Percentiles rank a stretch among this genome's conserved stretches.
Evolutionary conservation across 1,140 invertebrate genomes (phyloP).

Genomic region (Meloidogyne hapla): DNA sequence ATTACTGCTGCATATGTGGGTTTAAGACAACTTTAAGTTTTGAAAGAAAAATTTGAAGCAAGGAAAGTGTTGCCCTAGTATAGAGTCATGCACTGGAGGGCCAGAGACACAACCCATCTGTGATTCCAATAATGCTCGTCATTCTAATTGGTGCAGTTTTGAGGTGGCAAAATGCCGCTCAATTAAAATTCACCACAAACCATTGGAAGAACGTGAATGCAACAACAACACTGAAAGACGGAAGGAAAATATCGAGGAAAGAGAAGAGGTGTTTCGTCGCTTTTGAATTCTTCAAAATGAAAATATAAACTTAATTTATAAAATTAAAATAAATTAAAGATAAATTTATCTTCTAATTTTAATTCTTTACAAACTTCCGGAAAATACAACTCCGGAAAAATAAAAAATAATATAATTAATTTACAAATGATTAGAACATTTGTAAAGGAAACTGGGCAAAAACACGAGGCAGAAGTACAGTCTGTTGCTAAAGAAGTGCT

Average conservation of each 20-base stretch:
- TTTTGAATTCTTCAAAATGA: not conserved
- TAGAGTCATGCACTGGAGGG: slow-evolving; percentile 40
- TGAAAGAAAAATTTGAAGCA: too few relatives aligned
- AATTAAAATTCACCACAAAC: slow-evolving; percentile 36
- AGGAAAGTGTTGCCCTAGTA: slow-evolving; percentile 48
- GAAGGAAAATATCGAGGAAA: not conserved
- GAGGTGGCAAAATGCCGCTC: slow-evolving; percentile 50
- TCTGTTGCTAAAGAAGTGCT: not conserved
- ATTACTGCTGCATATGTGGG: slow-evolving; percentile 55
- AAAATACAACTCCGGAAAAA: too few relatives aligned
- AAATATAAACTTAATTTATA: not conserved
- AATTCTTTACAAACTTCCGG: too few relatives aligned
- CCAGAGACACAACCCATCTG: slow-evolving; percentile 43
- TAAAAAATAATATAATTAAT: too few relatives aligned
- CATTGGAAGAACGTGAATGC: slow-evolving; percentile 25
- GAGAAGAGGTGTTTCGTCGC: slow-evolving; percentile 8
- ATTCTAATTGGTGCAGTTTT: slow-evolving; percentile 50
- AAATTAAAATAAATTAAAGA: not conserved
- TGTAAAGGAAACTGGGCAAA: not conserved
- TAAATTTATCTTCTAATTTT: not conserved
- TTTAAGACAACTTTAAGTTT: too few relatives aligned
- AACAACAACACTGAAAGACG: not conserved
- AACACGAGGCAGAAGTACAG: not conserved
- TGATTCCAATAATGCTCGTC: slow-evolving; percentile 35
- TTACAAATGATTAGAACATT: not conserved